Evolutionary conservation across 2,113 vertebrate species (phyloP), one percentile per base, ranked within the genome.

Genomic region (Bufo gargarizans): DNA sequence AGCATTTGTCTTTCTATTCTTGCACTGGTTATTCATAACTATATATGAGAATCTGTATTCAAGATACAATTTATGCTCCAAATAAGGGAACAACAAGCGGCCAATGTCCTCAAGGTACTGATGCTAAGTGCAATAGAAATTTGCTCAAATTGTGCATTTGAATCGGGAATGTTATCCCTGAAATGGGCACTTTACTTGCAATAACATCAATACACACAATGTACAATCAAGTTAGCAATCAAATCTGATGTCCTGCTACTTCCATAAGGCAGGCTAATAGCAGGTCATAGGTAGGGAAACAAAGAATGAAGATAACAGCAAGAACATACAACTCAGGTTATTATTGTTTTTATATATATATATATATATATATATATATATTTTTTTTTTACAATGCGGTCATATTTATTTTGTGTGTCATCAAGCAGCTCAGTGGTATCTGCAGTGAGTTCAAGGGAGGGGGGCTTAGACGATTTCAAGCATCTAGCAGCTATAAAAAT

Each of bases 101-200:
- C 22, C 78, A 81, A 17, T 81, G 22, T 81, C 78, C 78, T 61
- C 22, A 61, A 43, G 22, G 33, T 61, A 61, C 58, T 59, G 33
- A 81, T 61, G 78, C 58, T 81, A 81, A 81, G 56, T 81, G 78
- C 78, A 61, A 61, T 56, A 19, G 56, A 81, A 81, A 81, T 81
- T 59, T 61, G 55, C 55, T 81, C 14, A 59, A 81, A 81, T 19
- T 59, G 45, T 63, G 61, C 45, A 83, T 83, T 83, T 83, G 59
- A 84, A 71, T 84, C 10, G 65, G 65, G 22, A 84, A 65, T 82
- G 47, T 71, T 84, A 84, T 56, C 50, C 67, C 43, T 53, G 7
- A 55, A 83, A 65, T 20, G 61, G 45, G 82, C 82, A 84, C 63
- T 58, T 71, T 84, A 72, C 59, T 67, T 17, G 61, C 45, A 58